A percentile compares a stretch with the other conserved stretches of the same genome.
phyloP scores from a whole-genome alignment of 2,113 vertebrate genomes.

The Lampris megalopsis region DNA sequence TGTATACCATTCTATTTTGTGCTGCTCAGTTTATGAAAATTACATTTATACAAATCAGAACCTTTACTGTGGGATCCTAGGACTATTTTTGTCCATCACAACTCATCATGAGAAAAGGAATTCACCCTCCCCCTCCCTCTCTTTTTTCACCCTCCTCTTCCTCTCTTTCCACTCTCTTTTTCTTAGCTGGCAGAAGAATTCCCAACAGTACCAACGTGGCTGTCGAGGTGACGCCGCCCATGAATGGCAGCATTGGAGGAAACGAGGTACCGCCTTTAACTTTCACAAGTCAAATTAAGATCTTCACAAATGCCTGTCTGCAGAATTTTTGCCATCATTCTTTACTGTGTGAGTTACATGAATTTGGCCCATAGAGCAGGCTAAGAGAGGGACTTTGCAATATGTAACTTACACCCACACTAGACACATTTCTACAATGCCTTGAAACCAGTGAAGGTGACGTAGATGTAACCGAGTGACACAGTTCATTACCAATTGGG shows the following conservation, averaged over 20 bases:
- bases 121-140: background rate
- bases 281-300: background rate
- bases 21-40: too few species aligned
- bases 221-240: slow-evolving; percentile 92
- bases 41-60: too few species aligned
- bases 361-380: too few species aligned
- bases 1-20: too few species aligned
- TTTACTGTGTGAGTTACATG: too few species aligned
- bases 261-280: slow-evolving; percentile 56
- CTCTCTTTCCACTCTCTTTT: background rate
- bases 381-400: too few species aligned
- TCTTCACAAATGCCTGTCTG: background rate
- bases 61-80: too few species aligned
- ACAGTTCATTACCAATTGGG: background rate
- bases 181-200: slow-evolving; percentile 84
- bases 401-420: too few species aligned
- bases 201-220: slow-evolving; percentile 88
- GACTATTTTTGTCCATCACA: too few species aligned
- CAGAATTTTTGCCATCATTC: background rate
- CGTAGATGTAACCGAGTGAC: background rate
- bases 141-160: background rate
- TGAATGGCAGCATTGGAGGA: slow-evolving; percentile 87
- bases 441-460: background rate
- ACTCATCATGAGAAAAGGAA: too few species aligned
- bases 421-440: too few species aligned